Percentiles rank a stretch among this genome's conserved stretches.
phyloP scores from a whole-genome alignment of 2,797 vertebrate species.

The Falco peregrinus region DNA sequence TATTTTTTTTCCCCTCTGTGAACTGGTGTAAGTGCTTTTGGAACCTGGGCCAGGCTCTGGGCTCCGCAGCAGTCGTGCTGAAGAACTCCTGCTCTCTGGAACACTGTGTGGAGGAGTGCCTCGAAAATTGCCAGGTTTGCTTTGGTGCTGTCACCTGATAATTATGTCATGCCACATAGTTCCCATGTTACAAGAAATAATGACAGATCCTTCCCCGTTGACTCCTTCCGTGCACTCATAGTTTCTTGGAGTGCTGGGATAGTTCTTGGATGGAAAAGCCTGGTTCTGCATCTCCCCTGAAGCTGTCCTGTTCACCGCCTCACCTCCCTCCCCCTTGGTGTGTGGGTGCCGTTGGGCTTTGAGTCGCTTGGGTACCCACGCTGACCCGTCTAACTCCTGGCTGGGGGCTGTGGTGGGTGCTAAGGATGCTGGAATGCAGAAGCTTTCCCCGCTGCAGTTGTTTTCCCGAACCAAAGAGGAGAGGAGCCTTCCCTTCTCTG shows the following conservation, averaged over 20 bases:
- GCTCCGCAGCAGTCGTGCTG: not conserved
- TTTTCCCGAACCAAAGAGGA: not conserved
- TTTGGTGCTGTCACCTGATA: not conserved
- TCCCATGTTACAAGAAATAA: fast-evolving
- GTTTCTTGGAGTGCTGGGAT: not conserved
- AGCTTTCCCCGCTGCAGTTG: not conserved
- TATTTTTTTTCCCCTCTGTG: not conserved
- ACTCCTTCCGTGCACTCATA: not conserved
- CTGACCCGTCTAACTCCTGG: too few species aligned
- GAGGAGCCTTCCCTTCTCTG: not conserved
- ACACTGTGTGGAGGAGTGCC: not conserved
- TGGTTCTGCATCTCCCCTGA: not conserved
- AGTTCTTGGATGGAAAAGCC: not conserved
- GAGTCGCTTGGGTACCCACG: not conserved
- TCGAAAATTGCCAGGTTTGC: not conserved
- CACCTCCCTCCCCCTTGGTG: not conserved
- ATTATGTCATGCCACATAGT: not conserved
- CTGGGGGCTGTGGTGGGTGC: not conserved
- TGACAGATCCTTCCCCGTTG: fast-evolving
- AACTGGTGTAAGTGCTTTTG: not conserved
- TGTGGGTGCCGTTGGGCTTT: not conserved
- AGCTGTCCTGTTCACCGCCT: not conserved
- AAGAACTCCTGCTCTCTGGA: not conserved
- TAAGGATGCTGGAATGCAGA: not conserved
- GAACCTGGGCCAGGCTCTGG: not conserved